Base-by-base conservation (phyloP, 2,113 vertebrate genomes). In the Elgaria multicarinata region DNA sequence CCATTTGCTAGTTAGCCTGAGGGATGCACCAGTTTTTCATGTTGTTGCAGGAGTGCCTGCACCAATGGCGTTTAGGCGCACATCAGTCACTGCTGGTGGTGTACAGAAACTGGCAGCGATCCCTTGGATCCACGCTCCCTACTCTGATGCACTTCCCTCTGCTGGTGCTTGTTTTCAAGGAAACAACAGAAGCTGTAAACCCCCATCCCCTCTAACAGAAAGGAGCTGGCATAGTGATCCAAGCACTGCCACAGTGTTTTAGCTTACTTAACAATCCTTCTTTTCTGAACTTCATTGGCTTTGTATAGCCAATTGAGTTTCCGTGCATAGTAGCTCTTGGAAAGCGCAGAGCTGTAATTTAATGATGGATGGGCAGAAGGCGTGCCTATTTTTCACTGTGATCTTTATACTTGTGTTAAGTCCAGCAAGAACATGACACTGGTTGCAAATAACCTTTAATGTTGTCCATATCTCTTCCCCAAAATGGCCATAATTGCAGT, bases 281-380 rank as follows among this genome's bases (percentile, higher is more conserved):
- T 90, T 75, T 53, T 31, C 3, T 0, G 0, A 0, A 0, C 0
- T 9, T 10, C 44, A 2, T 5, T 36, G 92, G 81, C 18, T 53
- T 12, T 53, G 50, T 53, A 31, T 64, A 87, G 39, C 5, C 86
- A 62, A 76, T 76, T 9, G 81, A n/a, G 64, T 91, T 94, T 88
- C 36, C 9, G 0, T 2, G 1, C 42, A 87, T 81, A 81, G 82
- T 83, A 87, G 39, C 36, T 91, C 81, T 83, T 50, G 1, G 42
- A 89, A 90, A 95, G 95, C 96, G 95, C 95, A 94, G 96, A 95
- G 91, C 71, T 69, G 92, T 94, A 91, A 9, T 76, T 90, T 88
- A 85, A 67, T 89, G 7, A 44, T 31, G 28, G 44, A 77, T 39
- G 28, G 42, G 75, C 42, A 46, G 42, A 77, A 77, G 28, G 10